Evolutionary conservation across 2,888 invertebrate genomes (phyloP).

Genomic region (Dorcus hopei): DNA sequence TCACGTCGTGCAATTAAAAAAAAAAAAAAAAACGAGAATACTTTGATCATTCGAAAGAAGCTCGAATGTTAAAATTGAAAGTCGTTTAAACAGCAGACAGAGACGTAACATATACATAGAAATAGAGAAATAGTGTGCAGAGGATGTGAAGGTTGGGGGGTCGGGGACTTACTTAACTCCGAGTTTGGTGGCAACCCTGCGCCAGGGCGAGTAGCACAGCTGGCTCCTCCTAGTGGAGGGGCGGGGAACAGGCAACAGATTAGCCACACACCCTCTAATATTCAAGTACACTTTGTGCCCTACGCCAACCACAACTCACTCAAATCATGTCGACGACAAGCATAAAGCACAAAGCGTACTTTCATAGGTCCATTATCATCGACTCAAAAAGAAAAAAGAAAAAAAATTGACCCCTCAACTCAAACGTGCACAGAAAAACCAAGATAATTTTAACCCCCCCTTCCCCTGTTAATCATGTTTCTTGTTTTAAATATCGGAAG

Average conservation of each 20-base stretch:
- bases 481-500: too few species aligned
- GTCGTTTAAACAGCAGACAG: conserved; percentile 10
- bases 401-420: too few species aligned
- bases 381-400: too few species aligned
- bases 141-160: conserved; percentile 37
- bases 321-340: background rate
- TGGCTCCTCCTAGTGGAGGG: conserved; percentile 56
- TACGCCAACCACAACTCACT: conserved; percentile 4
- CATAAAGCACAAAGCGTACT: conserved; percentile 23
- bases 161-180: conserved; percentile 87
- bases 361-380: background rate
- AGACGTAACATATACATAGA: conserved; percentile 5
- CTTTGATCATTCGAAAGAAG: too few species aligned
- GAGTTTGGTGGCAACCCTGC: conserved; percentile 89
- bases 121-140: conserved; percentile 1
- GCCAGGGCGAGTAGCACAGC: conserved; percentile 90
- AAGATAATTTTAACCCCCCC: too few species aligned
- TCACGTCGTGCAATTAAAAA: too few species aligned
- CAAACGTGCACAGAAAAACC: too few species aligned
- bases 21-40: too few species aligned
- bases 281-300: conserved; percentile 12
- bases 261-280: conserved; percentile 48
- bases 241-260: conserved; percentile 52
- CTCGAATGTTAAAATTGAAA: too few species aligned
- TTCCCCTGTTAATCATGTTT: too few species aligned